These are phyloP conservation scores for Ranitomeya imitator DNA, from an alignment of 2,113 vertebrate species.

Conservation along the genomic window DNA sequence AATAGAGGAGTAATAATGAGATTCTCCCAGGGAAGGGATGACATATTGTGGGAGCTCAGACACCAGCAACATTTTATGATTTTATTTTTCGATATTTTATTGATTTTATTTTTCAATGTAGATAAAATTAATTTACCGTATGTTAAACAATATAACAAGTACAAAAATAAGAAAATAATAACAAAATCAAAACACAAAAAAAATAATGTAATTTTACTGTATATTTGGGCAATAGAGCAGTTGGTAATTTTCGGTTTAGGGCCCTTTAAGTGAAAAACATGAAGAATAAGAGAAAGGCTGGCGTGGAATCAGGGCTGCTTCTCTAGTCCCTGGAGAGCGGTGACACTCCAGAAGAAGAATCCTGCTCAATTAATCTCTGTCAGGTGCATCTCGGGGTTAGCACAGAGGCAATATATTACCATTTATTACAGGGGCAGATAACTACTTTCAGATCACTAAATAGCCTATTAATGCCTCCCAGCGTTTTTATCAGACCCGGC, in stretches of 20 bases:
- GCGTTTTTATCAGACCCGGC: constrained; percentile 36
- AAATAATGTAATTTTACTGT: too few species aligned
- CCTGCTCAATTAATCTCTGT: constrained; percentile 52
- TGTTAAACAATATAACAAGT: too few species aligned
- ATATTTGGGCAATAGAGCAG: neutral
- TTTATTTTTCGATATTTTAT: too few species aligned
- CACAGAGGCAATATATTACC: constrained; percentile 52
- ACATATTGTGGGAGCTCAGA: too few species aligned
- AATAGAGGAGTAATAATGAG: too few species aligned
- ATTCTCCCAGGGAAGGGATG: too few species aligned
- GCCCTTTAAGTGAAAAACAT: constrained; percentile 14
- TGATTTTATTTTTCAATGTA: too few species aligned
- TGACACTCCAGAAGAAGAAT: constrained; percentile 19
- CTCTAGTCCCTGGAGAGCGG: constrained; percentile 2
- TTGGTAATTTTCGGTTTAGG: neutral
- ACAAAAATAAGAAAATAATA: too few species aligned
- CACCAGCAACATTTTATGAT: too few species aligned
- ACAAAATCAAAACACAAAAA: too few species aligned
- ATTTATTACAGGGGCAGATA: constrained; percentile 50
- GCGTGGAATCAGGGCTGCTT: constrained; percentile 17
- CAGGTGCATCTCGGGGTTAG: constrained; percentile 25
- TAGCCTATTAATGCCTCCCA: constrained; percentile 42
- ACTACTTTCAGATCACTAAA: constrained; percentile 51
- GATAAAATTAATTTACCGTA: too few species aligned
- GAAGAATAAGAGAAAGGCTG: constrained; percentile 17